Base-by-base conservation (phyloP, 2,797 vertebrate species). In the Sternarchorhynchus goeldii region DNA sequence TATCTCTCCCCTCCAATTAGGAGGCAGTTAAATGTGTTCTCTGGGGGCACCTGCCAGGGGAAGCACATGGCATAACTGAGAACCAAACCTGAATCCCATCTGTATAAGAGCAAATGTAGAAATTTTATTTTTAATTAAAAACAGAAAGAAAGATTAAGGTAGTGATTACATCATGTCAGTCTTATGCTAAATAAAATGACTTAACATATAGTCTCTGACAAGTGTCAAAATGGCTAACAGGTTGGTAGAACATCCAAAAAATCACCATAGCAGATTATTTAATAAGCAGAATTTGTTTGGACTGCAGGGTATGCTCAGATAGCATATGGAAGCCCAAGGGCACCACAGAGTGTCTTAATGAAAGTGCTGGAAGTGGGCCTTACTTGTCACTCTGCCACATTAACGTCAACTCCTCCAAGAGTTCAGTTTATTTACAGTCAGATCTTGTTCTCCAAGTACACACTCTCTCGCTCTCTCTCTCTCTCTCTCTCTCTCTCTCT, bases 151-250 rank as follows among this genome's bases (percentile, higher is more conserved):
- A 64, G 18, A 41, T 64, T 36, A 1, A 36, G 2, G 5, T 45
- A 53, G 57, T 78, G 21, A 57, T 21, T 57, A 20, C 29, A 45
- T 41, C n/a, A 67, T 31, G n/a, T 58, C 20, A n/a, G 31, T 58
- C 59, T 71, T 50, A 65, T 58, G 62, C 34, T 53, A 50, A 8
- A 10, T 8, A 66, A 56, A 58, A 76, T 50, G 32, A 50, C 53
- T 76, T 53, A 53, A 70, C 18, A 17, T 14, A 25, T 50, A 31
- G 59, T 18, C 20, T 60, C 59, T 79, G 77, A 70, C 62, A 73
- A 67, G 77, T 73, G 63, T 56, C 73, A 76, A 68, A 74, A 63
- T 34, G 55, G 58, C 59, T 56, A 68, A 56, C 59, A 74, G 41
- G 55, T 60, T 62, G 70, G 29, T 31, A 59, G 57, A 29, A 57